These are phyloP conservation scores for Drepana falcataria DNA, from an alignment of 2,888 invertebrate genomes.

Conservation along the genomic window DNA sequence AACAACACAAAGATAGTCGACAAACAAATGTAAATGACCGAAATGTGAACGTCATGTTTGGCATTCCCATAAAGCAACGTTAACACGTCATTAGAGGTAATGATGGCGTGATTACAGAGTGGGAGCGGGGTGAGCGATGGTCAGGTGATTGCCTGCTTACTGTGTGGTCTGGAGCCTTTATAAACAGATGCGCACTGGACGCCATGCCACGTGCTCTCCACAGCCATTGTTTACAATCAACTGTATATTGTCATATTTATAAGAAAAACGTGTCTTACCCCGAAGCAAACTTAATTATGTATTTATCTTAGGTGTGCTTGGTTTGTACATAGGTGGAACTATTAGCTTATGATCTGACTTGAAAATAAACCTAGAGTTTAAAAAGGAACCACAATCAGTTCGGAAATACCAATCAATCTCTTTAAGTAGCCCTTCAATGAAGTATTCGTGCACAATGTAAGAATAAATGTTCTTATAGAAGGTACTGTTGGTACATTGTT, in stretches of 20 bases:
- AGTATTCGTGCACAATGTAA: no score
- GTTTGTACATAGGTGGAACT: background rate
- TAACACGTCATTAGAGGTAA: constrained; percentile 79
- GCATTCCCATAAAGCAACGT: constrained; percentile 78
- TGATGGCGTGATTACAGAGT: constrained; percentile 75
- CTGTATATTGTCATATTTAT: constrained; percentile 24
- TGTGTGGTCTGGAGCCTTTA: constrained; percentile 72
- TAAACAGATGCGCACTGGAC: constrained; percentile 46
- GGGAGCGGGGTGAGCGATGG: constrained; percentile 61
- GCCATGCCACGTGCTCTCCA: constrained; percentile 53
- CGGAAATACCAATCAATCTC: no score
- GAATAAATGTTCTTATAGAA: no score
- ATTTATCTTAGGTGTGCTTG: background rate
- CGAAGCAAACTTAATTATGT: background rate
- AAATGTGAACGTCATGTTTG: constrained; percentile 78
- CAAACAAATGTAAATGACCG: constrained; percentile 79
- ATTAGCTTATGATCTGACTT: no score
- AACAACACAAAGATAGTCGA: constrained; percentile 72
- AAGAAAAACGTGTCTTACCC: background rate
- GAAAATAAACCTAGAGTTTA: no score
- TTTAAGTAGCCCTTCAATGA: no score
- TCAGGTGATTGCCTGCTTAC: constrained; percentile 67
- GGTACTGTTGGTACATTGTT: constrained; percentile 3
- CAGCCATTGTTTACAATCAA: constrained; percentile 25
- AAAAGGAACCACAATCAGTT: no score